These are phyloP conservation scores for Malacoraja senta DNA, from an alignment of 2,797 vertebrate genomes.

Conservation along the genomic window DNA sequence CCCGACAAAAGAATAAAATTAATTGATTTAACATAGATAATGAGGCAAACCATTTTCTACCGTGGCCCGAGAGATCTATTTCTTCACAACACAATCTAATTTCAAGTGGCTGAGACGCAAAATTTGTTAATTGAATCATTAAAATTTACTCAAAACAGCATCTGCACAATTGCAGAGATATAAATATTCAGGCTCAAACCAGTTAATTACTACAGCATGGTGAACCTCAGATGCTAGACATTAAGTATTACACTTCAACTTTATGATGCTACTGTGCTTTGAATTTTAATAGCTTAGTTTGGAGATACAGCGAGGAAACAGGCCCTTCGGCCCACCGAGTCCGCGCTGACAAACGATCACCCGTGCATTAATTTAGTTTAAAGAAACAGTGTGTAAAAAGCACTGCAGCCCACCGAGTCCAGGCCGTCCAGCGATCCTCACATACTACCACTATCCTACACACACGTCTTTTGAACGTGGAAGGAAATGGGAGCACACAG, in stretches of 20 bases:
- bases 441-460: too few relatives aligned
- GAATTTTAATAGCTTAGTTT: background rate
- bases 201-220: background rate
- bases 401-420: too few relatives aligned
- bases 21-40: background rate
- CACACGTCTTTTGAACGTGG: too few relatives aligned
- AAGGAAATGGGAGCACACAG: too few relatives aligned
- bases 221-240: background rate
- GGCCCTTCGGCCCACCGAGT: too few relatives aligned
- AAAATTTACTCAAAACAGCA: slow-evolving; percentile 46
- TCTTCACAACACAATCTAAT: background rate
- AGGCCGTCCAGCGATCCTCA: too few relatives aligned
- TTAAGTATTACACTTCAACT: background rate
- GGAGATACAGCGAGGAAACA: too few relatives aligned
- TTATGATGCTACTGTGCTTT: background rate
- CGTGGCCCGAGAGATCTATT: too few relatives aligned
- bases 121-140: slow-evolving; percentile 41
- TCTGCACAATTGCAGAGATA: slow-evolving; percentile 41
- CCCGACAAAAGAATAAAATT: background rate
- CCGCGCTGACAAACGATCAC: too few relatives aligned
- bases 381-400: too few relatives aligned
- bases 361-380: too few relatives aligned
- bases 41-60: background rate
- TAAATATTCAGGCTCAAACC: background rate
- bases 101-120: background rate